Conservation (phyloP, 2,113 vertebrate species). For the Guaruba guarouba region DNA sequence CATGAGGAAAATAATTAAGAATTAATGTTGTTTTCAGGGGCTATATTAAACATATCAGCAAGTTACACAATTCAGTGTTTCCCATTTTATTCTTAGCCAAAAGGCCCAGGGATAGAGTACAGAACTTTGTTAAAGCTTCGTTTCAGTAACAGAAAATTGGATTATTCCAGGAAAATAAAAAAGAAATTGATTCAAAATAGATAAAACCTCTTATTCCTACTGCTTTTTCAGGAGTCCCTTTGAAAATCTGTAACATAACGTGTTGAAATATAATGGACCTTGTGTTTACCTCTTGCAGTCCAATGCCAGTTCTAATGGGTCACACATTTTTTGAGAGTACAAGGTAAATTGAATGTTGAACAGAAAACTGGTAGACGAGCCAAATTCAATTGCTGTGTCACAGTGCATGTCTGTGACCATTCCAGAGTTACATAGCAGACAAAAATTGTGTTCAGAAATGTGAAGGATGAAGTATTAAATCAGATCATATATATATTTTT, state of each 20-base stretch:
- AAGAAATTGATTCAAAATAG: not conserved
- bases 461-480: not conserved
- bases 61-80: not conserved
- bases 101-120: not conserved
- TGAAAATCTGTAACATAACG: not conserved
- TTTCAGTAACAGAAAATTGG: not conserved
- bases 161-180: not conserved
- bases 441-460: not conserved
- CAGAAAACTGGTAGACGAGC: not conserved
- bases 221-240: not conserved
- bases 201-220: not conserved
- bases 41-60: not conserved
- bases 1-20: not conserved
- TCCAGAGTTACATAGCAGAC: not conserved
- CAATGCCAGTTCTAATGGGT: not conserved
- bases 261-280: not conserved
- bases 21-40: not conserved
- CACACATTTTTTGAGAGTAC: not conserved
- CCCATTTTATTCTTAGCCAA: not conserved
- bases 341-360: not conserved
- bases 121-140: not conserved
- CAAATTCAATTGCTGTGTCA: not conserved
- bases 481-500: not conserved
- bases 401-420: not conserved
- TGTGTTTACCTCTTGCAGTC: not conserved